Evolutionary conservation across 2,797 vertebrate genomes (phyloP), one percentile per base, ranked within the genome.

Genomic region (Catamblyrhynchus diadema): DNA sequence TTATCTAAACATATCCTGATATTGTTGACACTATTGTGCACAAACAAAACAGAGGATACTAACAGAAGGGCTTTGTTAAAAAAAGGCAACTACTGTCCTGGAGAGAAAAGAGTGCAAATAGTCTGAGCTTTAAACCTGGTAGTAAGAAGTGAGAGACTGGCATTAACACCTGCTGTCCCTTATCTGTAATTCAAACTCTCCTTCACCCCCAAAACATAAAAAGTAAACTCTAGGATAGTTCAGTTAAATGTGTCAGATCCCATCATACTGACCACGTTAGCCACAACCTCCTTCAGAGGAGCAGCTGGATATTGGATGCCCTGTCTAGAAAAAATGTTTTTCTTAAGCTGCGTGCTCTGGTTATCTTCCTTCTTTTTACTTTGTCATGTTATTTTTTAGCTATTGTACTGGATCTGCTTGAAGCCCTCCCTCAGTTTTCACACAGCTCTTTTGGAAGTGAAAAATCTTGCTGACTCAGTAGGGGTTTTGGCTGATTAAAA

Each of bases 391-490:
- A 61, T 67, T 94, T 96, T 96, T 80, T 67, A 81, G 60, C 77
- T 80, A 47, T 95, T 95, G 53, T 90, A 80, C 67, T 82, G 91
- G n/a, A 61, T 91, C 73, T 72, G 87, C 41, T 80, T 53, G 61
- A 73, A 91, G 77, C 71, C 21, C 50, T 95, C 83, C 62, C 81
- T 95, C 81, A 23, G 78, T 92, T 93, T 88, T 95, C 86, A 92
- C 69, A 69, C 27, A 81, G 91, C n/a, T 80, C 74, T 88, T 83
- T 81, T 94, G 85, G 69, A 96, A 88, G 51, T 65, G 89, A 93
- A 95, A 88, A 93, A 79, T 84, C 69, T 86, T 90, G 77, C 88
- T 94, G 95, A 93, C 93, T 94, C 22, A 0, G 86, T 95, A 70
- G 85, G 87, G 73, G 37, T 56, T 95, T 94, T 60, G 77, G 59